Base-by-base conservation (phyloP, 2,797 vertebrate species). In the Takifugu rubripes region DNA sequence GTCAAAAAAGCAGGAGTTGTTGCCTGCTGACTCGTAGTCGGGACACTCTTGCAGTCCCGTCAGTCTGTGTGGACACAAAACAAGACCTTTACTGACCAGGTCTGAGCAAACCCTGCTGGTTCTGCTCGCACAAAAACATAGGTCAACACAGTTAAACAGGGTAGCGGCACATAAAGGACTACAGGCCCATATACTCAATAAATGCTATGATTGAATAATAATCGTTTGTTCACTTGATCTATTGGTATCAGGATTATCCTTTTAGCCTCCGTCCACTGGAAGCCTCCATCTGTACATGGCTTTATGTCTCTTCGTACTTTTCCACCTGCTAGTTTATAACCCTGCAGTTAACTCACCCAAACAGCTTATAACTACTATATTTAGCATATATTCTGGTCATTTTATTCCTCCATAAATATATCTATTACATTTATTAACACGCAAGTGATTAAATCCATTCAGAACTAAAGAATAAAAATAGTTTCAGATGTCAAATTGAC, bases 1-100 rank as follows among this genome's bases (percentile, higher is more conserved):
- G 82, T 90, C 76, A 69, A 98, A 98, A 86, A 92, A 94, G 55
- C 96, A 98, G 59, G 94, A 93, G 86, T 94, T 93, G 24, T 80
- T 88, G 14, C 95, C 95, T 3, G 90, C 87, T 0, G 90, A 92
- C 64, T 2, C 45, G 79, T 98, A 98, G 80, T 98, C 95, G 0
- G 94, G 94, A 84, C 96, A 98, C 78, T 96, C 94, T 5, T 67
- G 70, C 3, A 46, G 70, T 46, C 64, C 79, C 45, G 82, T 61
- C 47, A 69, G 53, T 9, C 90, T 92, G 75, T 42, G 45, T n/a
- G 17, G 5, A 61, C n/a, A 65, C 40, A 74, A 69, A 76, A 78
- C 54, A 56, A 29, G 43, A 66, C 15, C 11, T 56, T 67, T 48
- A 52, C 11, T 54, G 44, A 68, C 8, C 43, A 52, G 1, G 31